Evolutionary conservation across 2,888 invertebrate genomes (phyloP).

Genomic region (Tridacna gigas): DNA sequence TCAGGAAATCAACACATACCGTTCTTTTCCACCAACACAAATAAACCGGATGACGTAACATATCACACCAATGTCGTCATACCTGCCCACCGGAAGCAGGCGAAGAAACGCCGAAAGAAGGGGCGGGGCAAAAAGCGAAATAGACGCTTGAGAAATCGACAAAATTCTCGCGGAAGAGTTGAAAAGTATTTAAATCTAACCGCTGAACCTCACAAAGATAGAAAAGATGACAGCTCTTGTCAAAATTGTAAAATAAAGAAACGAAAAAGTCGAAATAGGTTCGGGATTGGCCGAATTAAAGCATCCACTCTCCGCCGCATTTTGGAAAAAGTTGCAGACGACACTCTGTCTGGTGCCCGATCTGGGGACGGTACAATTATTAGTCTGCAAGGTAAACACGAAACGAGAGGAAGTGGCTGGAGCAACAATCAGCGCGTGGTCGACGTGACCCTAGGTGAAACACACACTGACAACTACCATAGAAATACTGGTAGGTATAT

Average conservation of each 20-base stretch:
- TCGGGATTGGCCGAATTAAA: conserved; percentile 36
- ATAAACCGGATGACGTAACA: conserved; percentile 37
- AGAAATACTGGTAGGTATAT: conserved; percentile 16
- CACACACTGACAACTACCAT: conserved; percentile 19
- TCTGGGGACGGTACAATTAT: conserved; percentile 56
- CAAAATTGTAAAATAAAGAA: conserved; percentile 61
- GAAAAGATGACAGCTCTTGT: conserved; percentile 46
- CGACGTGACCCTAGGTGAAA: conserved; percentile 38
- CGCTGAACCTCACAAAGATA: conserved; percentile 37
- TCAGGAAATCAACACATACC: conserved; percentile 47
- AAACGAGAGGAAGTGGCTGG: conserved; percentile 46
- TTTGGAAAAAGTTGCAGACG: conserved; percentile 63
- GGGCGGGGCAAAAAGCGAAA: conserved; percentile 46
- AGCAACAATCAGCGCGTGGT: conserved; percentile 56
- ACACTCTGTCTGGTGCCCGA: conserved; percentile 62
- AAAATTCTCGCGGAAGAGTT: conserved; percentile 28
- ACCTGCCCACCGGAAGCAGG: conserved; percentile 52
- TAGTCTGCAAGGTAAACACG: conserved; percentile 26
- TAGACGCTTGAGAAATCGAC: conserved; percentile 33
- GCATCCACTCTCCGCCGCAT: conserved; percentile 54
- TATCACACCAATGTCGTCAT: conserved; percentile 56
- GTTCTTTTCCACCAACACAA: conserved; percentile 32
- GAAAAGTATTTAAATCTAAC: conserved; percentile 60
- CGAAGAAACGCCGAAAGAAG: conserved; percentile 58
- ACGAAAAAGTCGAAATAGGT: conserved; percentile 55